These are phyloP conservation scores for Drosophila robusta DNA, from an alignment of 2,888 invertebrate species.

Conservation along the genomic window DNA sequence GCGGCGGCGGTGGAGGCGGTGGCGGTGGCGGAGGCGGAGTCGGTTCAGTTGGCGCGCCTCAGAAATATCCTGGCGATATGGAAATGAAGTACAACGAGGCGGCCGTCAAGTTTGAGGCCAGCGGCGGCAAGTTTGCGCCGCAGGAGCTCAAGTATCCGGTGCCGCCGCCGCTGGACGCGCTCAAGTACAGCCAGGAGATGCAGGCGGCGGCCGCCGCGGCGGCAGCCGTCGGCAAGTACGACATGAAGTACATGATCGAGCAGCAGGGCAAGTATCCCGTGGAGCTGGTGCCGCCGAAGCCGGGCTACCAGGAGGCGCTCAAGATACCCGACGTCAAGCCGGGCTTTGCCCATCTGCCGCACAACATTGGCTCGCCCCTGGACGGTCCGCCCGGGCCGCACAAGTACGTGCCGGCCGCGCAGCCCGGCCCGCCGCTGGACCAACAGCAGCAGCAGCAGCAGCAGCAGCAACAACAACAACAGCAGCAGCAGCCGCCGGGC, in stretches of 20 bases:
- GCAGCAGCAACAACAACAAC: too few species aligned
- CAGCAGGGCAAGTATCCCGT: constrained; percentile 81
- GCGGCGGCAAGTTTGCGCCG: constrained; percentile 77
- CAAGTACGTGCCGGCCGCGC: constrained; percentile 67
- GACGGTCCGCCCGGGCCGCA: constrained; percentile 52
- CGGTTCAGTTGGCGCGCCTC: constrained; percentile 51
- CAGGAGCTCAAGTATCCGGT: constrained; percentile 86
- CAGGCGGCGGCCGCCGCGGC: constrained; percentile 81
- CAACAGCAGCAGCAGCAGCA: constrained; percentile 53
- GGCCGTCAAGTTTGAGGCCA: constrained; percentile 79
- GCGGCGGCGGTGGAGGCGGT: constrained; percentile 52
- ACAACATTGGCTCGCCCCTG: constrained; percentile 60
- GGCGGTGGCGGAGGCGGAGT: constrained; percentile 38
- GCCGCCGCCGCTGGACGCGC: constrained; percentile 79
- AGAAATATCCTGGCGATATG: constrained; percentile 83
- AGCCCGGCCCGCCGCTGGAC: constrained; percentile 59
- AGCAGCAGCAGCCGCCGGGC: constrained; percentile 62
- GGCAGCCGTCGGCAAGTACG: constrained; percentile 82
- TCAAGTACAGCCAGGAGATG: constrained; percentile 84
- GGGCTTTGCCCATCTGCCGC: constrained; percentile 73
- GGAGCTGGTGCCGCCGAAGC: constrained; percentile 75
- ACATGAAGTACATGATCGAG: constrained; percentile 84
- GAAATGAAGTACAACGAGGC: constrained; percentile 84
- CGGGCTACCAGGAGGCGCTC: constrained; percentile 80
- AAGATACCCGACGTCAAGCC: constrained; percentile 84